Base-by-base conservation (phyloP, 2,888 invertebrate genomes). In the Sipha maydis region DNA sequence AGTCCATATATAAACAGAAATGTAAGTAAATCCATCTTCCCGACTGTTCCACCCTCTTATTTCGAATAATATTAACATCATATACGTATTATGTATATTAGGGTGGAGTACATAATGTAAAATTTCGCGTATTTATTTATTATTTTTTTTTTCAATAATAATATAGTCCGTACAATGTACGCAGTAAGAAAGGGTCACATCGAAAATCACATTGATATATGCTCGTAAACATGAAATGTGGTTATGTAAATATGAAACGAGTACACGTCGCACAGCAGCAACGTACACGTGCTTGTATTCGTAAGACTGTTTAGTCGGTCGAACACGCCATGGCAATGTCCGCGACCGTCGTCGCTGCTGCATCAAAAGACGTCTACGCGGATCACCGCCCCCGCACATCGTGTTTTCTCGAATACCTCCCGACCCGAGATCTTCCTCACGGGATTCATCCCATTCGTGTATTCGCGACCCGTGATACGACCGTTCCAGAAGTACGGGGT, bases 11-110 rank as follows among this genome's bases (percentile, higher is more conserved):
- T 67, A 41, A 80, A 34, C 41, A 4, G 67, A 28, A 83, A 75
- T 38, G 73, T 56, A 54, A 83, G 56, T 38, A 83, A 75, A 83
- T 75, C n/a, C 71, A 61, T 61, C 28, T 83, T 83, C 31, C 83
- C 11, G 8, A n/a, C 31, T 5, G 9, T 0, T 71, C 69, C 28
- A 11, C 69, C 28, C 69, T 11, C 11, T 21, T 11, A 48, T 11
- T 48, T 2, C 48, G 11, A 48, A 48, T 48, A 48, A 48, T 48
- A 48, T 48, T 48, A 48, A 48, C 14, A 14, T 48, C 11, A 48
- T 48, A 48, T 48, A 48, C 48, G 14, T 48, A 48, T 61, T 25
- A 25, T 25, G 61, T 61, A 25, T 25, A 61, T 61, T 61, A 61
- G 5, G 61, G 8, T 61, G 21, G 25, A 3, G 25, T 61, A 61